Evolutionary conservation across 2,797 vertebrate species (phyloP), one percentile per base, ranked within the genome.

Genomic region (Sylvia borin): DNA sequence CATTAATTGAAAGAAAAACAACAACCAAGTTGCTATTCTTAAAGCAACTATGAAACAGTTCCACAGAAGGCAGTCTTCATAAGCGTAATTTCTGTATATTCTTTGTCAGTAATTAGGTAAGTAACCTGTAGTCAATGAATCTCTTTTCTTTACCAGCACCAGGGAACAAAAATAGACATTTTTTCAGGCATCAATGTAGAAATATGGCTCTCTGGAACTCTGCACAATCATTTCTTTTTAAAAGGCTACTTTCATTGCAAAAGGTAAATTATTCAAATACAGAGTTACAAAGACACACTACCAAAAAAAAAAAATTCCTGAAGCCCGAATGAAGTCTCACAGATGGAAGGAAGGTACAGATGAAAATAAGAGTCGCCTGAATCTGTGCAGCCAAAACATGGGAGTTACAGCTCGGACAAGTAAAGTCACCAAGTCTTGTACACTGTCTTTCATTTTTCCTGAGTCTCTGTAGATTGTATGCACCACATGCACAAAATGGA

Each of bases 91-190:
- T 66, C 43, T 85, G 12, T 11, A 73, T 31, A 57, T 29, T 32
- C 27, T 76, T 83, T 10, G n/a, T 45, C 13, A 34, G 16, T 20
- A 79, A 68, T 57, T 76, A 58, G 20, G 7, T 42, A 72, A 86
- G 32, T 47, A 85, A 66, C 5, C 15, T 1, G 1, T 48, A 75
- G 4, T 5, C 57, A 9, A 53, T 31, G 19, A 2, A 2, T 22
- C 13, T 53, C 6, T 71, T 70, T 75, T 31, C 12, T 68, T 92
- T 48, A 70, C 4, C 12, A 70, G 25, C 3, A 72, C 6, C 8
- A 68, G 24, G 7, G 75, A 78, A 91, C 24, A 72, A 84, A 80
- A 68, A 24, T 3, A n/a, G 4, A 20, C 5, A 0, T 10, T 72
- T 47, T 57, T 76, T 42, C 16, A 50, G 17, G 61, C 16, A 47